Percentiles rank a stretch among this genome's conserved stretches.
phyloP scores from a whole-genome alignment of 2,888 invertebrate species.

The Apomyelois bistriatella region DNA sequence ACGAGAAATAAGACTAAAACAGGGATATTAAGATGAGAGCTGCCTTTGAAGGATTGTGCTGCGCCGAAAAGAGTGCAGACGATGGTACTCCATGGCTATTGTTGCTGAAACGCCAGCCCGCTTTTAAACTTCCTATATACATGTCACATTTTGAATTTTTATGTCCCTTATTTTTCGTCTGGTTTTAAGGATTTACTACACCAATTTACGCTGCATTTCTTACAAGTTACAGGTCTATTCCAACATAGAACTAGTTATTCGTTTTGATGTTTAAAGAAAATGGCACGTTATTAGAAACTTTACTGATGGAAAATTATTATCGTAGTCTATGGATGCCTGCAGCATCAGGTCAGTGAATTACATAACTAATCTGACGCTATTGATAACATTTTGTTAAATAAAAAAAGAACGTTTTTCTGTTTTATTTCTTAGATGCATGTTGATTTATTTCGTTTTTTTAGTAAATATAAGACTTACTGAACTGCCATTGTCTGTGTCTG shows the following conservation, averaged over 20 bases:
- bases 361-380: no score
- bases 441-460: no score
- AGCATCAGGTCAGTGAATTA: no score
- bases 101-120: conserved; percentile 20
- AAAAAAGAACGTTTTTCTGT: no score
- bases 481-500: no score
- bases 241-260: neutral
- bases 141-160: conserved; percentile 2
- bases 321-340: no score
- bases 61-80: conserved; percentile 62
- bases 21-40: conserved; percentile 73
- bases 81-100: conserved; percentile 47
- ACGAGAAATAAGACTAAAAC: conserved; percentile 74
- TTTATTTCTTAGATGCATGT: no score
- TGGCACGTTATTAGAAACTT: no score
- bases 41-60: conserved; percentile 62
- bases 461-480: no score
- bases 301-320: no score
- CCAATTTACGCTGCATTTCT: neutral
- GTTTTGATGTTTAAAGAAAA: no score
- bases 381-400: no score
- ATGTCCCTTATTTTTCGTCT: neutral
- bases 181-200: neutral
- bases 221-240: neutral
- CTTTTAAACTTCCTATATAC: conserved; percentile 19